Evolutionary conservation across 2,113 vertebrate species (phyloP), one percentile per base, ranked within the genome.

Genomic region (Gracilinanus agilis): DNA sequence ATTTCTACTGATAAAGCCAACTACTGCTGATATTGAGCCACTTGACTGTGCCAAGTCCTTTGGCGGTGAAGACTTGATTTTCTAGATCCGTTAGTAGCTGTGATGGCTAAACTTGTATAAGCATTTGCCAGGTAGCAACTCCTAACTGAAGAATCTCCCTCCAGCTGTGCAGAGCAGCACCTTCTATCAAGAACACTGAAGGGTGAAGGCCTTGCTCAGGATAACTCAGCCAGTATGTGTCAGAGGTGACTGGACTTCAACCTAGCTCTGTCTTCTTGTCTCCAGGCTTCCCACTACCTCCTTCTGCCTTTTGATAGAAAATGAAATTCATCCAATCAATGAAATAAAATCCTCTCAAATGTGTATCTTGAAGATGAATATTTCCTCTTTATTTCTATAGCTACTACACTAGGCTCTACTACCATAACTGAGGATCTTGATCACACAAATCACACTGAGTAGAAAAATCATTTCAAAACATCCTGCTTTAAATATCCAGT

Each of bases 401-500:
- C 34, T 16, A 75, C 61, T 75, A 16, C 29, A n/a, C 29, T 83
- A 7, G n/a, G 19, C 67, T 40, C 21, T n/a, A 75, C 5, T 19
- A 16, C 67, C n/a, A 75, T 21, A n/a, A 75, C 34, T n/a, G 67
- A 75, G 67, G 34, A 93, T 21, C 88, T 88, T 83, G 40, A 10
- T 89, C 13, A 94, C 53, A 34, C 49, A 93, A 67, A 56, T 93
- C 27, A 92, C 56, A 25, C 90, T 53, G n/a, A 49, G 94, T 94
- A 55, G n/a, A 75, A 97, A 97, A 55, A 89, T 1, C 67, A 67
- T 53, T 96, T 92, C 40, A 58, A 94, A 95, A 91, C 56, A 94
- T n/a, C 89, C 44, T 90, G 53, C 54, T 94, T 95, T 91, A 93
- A 27, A 94, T 49, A 96, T 75, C 90, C 93, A 25, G 19, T 56